A percentile compares a stretch with the other conserved stretches of the same genome.
Evolutionary conservation across 2,888 invertebrate genomes (phyloP).

Genomic region (Galerucella nymphaeae): DNA sequence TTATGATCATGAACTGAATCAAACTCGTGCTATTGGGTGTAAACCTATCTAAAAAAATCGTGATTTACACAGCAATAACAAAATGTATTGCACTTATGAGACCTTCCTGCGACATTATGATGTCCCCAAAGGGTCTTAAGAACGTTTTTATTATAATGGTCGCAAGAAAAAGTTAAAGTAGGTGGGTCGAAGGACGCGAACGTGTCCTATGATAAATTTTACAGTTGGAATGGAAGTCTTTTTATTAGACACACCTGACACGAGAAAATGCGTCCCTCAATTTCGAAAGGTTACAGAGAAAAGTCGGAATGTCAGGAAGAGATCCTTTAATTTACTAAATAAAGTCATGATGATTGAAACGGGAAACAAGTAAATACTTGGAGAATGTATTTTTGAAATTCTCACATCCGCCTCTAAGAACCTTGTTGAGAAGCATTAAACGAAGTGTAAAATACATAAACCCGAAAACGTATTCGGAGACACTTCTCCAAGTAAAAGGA

Average conservation of each 20-base stretch:
- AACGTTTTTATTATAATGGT: constrained; percentile 34
- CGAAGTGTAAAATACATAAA: constrained; percentile 32
- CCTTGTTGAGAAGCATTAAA: constrained; percentile 26
- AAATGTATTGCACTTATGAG: constrained; percentile 42
- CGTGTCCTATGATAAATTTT: constrained; percentile 39
- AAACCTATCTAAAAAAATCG: constrained; percentile 30
- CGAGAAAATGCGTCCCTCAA: constrained; percentile 12
- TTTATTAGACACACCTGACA: constrained; percentile 25
- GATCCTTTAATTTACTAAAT: neutral
- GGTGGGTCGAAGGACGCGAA: constrained; percentile 35
- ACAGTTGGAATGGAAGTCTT: constrained; percentile 23
- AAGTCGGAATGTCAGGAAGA: neutral
- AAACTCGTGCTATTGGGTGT: constrained; percentile 1
- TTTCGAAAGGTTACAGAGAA: neutral
- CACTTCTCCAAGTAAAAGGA: constrained; percentile 16
- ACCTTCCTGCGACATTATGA: constrained; percentile 35
- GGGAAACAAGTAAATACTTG: neutral
- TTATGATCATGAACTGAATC: constrained; percentile 22
- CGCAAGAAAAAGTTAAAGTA: constrained; percentile 29
- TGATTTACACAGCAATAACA: constrained; percentile 39
- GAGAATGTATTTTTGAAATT: neutral
- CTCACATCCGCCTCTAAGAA: neutral
- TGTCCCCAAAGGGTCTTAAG: constrained; percentile 37
- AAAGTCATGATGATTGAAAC: neutral
- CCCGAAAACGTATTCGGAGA: constrained; percentile 16